Conservation (phyloP, 2,888 invertebrate species). For the Operophtera brumata region DNA sequence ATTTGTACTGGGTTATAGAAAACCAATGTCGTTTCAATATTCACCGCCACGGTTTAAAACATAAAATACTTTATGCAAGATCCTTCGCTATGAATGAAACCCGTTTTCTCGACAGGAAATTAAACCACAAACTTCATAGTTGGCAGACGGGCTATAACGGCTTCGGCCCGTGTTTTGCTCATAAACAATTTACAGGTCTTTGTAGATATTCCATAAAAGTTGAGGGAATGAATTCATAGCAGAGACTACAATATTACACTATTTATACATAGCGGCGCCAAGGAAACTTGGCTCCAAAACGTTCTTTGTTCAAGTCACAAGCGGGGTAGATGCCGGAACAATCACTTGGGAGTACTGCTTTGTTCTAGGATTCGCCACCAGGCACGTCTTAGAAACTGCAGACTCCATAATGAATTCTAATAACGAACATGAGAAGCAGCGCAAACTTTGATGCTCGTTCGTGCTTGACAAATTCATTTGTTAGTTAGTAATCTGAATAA, state of each 20-base stretch:
- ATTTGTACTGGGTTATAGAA: conserved; percentile 9
- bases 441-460: conserved; percentile 32
- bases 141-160: conserved; percentile 24
- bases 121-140: conserved; percentile 36
- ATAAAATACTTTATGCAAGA: conserved; percentile 24
- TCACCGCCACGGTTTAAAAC: conserved; percentile 8
- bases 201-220: conserved; percentile 35
- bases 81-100: conserved; percentile 23
- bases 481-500: conserved; percentile 37
- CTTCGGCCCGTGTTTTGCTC: conserved; percentile 25
- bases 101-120: conserved; percentile 35
- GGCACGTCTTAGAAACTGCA: conserved; percentile 35
- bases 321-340: conserved; percentile 34
- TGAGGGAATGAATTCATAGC: conserved; percentile 33
- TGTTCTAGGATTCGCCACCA: conserved; percentile 41
- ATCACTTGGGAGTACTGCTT: conserved; percentile 39
- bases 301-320: conserved; percentile 39
- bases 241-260: too few relatives aligned
- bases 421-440: conserved; percentile 31
- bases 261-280: conserved; percentile 17
- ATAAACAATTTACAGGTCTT: conserved; percentile 34
- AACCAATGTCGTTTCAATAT: conserved; percentile 12
- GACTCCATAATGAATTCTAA: conserved; percentile 40
- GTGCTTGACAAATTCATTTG: conserved; percentile 38
- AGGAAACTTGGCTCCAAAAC: conserved; percentile 38